Conservation (phyloP, 2,797 vertebrate species). For the Sebastes minor region DNA sequence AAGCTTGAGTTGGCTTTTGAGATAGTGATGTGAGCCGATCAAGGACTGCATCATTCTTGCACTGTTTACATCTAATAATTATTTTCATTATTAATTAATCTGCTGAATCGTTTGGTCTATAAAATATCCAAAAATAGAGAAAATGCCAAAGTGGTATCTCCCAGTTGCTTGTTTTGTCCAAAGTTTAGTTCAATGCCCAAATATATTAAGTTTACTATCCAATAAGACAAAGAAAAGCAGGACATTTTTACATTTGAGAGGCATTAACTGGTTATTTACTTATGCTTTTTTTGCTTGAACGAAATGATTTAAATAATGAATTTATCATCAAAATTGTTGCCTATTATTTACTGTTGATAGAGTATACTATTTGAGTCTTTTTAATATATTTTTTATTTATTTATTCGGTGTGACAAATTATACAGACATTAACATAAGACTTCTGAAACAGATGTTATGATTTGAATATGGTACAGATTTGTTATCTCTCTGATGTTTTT, state of each 20-base stretch:
- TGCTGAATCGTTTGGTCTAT: neutral
- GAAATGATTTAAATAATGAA: neutral
- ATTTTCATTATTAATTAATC: neutral
- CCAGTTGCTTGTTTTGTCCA: neutral
- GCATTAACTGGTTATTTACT: neutral
- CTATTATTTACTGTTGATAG: neutral
- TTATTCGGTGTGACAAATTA: no score
- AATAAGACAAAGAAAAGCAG: neutral
- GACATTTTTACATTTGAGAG: neutral
- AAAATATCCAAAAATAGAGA: neutral
- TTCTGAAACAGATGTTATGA: no score
- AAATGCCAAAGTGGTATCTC: neutral
- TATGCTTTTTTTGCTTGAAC: neutral
- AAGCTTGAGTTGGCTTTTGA: neutral
- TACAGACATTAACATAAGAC: no score
- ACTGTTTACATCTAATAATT: neutral
- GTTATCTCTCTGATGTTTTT: no score
- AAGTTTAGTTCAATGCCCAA: neutral
- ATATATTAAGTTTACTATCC: neutral
- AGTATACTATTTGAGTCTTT: neutral
- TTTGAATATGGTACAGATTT: no score
- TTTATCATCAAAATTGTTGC: neutral
- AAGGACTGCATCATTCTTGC: neutral
- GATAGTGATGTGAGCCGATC: neutral
- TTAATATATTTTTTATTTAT: no score